Evolutionary conservation across 2,113 vertebrate genomes (phyloP).

Genomic region (Pedionomus torquatus): DNA sequence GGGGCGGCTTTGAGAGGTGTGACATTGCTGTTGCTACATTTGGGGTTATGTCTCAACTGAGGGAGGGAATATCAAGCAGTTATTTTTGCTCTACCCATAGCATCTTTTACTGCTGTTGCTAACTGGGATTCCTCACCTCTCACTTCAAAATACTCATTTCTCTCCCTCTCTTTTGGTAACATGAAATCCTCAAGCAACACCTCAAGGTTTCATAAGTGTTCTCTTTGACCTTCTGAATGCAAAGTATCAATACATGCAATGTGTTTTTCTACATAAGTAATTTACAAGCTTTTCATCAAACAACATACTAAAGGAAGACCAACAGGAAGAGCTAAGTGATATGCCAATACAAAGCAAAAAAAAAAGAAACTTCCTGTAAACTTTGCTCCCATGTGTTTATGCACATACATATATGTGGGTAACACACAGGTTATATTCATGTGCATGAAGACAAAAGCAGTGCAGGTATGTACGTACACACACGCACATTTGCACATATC

Average conservation of each 20-base stretch:
- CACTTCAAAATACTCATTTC: not conserved
- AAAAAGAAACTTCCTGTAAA: not conserved
- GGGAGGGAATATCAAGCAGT: not conserved
- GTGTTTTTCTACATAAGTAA: not conserved
- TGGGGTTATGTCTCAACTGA: not conserved
- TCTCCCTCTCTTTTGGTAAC: not conserved
- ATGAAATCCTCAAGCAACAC: not conserved
- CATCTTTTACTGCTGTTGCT: not conserved
- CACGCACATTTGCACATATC: not conserved
- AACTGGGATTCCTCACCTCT: constrained; percentile 5
- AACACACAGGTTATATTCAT: not conserved
- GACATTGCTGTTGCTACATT: not conserved
- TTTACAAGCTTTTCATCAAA: not conserved
- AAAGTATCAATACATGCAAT: not conserved
- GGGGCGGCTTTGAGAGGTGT: not conserved
- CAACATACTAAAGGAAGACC: not conserved
- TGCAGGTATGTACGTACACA: not conserved
- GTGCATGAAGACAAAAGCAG: not conserved
- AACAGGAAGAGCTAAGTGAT: not conserved
- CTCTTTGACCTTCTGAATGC: not conserved
- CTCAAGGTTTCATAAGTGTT: not conserved
- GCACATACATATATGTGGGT: not conserved
- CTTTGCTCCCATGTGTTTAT: not conserved
- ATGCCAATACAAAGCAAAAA: not conserved
- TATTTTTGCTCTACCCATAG: not conserved